Base-by-base conservation (phyloP, 2,888 invertebrate genomes). In the Oithona nana region DNA sequence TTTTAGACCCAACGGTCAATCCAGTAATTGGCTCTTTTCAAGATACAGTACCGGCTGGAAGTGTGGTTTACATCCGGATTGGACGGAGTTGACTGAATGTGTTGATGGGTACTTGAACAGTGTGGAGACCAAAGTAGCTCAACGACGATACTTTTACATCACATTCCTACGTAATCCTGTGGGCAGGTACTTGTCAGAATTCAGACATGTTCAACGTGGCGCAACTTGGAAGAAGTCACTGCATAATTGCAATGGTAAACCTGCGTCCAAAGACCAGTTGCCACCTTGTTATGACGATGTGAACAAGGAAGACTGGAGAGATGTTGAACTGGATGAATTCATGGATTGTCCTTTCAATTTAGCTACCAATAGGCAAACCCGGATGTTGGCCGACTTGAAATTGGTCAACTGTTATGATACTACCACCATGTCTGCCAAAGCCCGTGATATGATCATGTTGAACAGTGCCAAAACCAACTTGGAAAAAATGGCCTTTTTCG, bases 31-130 rank as follows among this genome's bases (percentile, higher is more conserved):
- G 97, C 79, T 98, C 67, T 95, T 98, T 76, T 93, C 92, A 72
- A 81, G 94, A 71, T 94, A 92, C 76, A 92, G 93, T 59, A 94
- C 92, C 28, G 94, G 94, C 67, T 94, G 94, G 94, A 88, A 88
- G 71, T 98, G 98, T 75, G 98, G 98, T 61, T 79, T 98, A 56
- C 95, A 95, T 72, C 93, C 95, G 28, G 97, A 97, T 76, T 97
- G 92, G 86, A 97, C 97, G 1, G 97, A 98, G 76, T 75, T 98
- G 67, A 90, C 88, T 11, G 80, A 80, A 68, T 94, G 94, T 74
- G 93, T 93, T 49, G 88, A 94, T 71, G 81, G 83, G 28, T 88
- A 88, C 70, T 78, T 97, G 71, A 88, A 94, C 20, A 49, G 24
- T 13, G 29, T 29, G 3, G 59, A 59, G 26, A 50, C 49, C 1